Conservation (phyloP, 2,113 vertebrate genomes). For the Felis chaus region DNA sequence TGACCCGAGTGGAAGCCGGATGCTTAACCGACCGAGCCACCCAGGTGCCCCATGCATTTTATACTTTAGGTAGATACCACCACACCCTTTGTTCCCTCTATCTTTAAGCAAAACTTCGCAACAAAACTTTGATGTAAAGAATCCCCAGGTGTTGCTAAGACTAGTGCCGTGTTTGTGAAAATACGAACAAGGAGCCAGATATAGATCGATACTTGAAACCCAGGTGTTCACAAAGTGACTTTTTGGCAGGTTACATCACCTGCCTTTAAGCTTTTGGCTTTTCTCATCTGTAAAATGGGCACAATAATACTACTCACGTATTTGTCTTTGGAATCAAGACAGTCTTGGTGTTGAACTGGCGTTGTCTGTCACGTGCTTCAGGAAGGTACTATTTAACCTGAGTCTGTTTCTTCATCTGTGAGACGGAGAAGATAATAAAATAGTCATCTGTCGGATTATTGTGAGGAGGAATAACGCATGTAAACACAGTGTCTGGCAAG, state of each 20-base stretch:
- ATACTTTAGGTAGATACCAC: not conserved
- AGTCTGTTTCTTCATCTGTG: not conserved
- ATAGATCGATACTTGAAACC: not conserved
- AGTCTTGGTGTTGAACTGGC: not conserved
- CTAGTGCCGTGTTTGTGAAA: not conserved
- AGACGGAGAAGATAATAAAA: not conserved
- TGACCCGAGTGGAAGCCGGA: too few species aligned
- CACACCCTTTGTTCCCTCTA: not conserved
- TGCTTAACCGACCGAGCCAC: too few species aligned
- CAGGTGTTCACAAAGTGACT: not conserved
- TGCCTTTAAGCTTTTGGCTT: not conserved
- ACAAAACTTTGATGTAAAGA: not conserved
- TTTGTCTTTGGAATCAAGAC: not conserved
- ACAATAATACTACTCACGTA: not conserved
- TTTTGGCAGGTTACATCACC: not conserved
- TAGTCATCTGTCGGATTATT: not conserved
- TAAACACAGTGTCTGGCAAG: not conserved
- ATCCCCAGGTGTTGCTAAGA: not conserved
- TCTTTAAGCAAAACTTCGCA: not conserved
- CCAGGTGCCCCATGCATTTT: not conserved
- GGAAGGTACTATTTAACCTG: not conserved
- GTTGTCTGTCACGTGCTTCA: not conserved
- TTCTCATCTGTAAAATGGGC: not conserved
- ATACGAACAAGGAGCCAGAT: not conserved
- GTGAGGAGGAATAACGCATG: not conserved